These are phyloP conservation scores for Strigamia maritima DNA, from an alignment of 2,888 invertebrate genomes.

Conservation along the genomic window DNA sequence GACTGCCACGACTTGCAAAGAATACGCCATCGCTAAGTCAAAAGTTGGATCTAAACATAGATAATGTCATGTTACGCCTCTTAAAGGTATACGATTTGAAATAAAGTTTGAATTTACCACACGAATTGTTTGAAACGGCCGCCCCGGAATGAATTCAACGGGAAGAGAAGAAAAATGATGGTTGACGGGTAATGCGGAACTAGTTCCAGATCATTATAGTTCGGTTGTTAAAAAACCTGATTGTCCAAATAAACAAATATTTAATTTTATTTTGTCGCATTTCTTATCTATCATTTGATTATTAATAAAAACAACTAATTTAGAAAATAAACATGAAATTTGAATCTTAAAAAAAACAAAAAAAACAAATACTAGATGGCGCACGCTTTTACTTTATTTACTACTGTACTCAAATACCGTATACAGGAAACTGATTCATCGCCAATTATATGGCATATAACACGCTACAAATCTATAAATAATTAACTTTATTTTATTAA, in stretches of 20 bases:
- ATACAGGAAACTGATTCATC: not conserved
- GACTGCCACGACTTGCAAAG: not conserved
- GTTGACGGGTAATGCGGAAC: constrained; percentile 65
- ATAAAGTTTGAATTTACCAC: not conserved
- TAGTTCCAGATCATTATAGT: not conserved
- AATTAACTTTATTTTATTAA: no score
- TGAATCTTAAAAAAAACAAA: no score
- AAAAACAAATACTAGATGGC: constrained; percentile 49
- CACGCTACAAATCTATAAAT: not conserved
- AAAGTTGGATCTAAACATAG: not conserved
- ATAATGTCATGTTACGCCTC: not conserved
- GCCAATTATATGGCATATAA: not conserved
- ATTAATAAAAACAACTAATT: no score
- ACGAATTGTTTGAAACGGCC: constrained; percentile 6
- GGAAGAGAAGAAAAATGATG: constrained; percentile 47
- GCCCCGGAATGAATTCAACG: not conserved
- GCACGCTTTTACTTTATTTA: no score
- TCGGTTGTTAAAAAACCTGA: no score
- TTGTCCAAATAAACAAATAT: no score
- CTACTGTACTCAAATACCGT: no score
- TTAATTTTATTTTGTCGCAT: no score
- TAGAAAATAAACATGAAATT: no score
- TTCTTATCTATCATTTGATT: no score
- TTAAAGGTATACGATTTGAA: not conserved
- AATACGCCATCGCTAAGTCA: not conserved